Base-by-base conservation (phyloP, 2,888 invertebrate genomes). In the Drosophila recens region DNA sequence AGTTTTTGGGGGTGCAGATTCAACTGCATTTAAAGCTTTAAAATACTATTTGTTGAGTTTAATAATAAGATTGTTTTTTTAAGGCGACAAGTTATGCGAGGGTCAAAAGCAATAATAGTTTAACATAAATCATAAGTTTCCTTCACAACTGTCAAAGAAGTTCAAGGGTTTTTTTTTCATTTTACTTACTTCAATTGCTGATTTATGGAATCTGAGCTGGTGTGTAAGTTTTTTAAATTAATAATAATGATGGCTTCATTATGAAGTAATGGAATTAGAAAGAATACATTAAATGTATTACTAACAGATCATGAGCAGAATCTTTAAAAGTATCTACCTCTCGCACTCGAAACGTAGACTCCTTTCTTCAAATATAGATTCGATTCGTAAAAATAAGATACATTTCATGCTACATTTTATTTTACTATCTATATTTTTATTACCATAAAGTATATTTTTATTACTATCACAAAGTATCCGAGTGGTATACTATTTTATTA, bases 11-110 rank as follows among this genome's bases (percentile, higher is more conserved):
- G 42, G 36, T 53, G 53, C 30, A 17, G 11, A 15, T 13, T 10
- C 33, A 53, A 42, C 46, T 49, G 30, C 23, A 52, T 57, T 72
- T 61, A 53, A 76, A 77, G 51, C n/a, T 34, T 59, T 38, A 45
- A 77, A 61, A 15, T 20, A 34, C 36, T 33, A 10, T 17, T 56
- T 30, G 27, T 63, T 53, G 27, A 10, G 23, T 38, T 52, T 43
- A 48, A 51, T 27, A 64, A 20, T 20, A 20, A 20, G 1, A 20
- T 57, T 49, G 4, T 13, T 33, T 34, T 36, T 11, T 30, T 11
- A n/a, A 9, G 10, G 33, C n/a, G 9, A 13, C 33, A 45, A 45
- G 34, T 48, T 43, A 17, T n/a, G 45, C 34, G 10, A 20, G 23
- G 23, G 4, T 17, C 13, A 46, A 23, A 23, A 23, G 27, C 27